Base-by-base conservation (phyloP, 2,888 invertebrate species). In the Pyrrhosoma nymphula region DNA sequence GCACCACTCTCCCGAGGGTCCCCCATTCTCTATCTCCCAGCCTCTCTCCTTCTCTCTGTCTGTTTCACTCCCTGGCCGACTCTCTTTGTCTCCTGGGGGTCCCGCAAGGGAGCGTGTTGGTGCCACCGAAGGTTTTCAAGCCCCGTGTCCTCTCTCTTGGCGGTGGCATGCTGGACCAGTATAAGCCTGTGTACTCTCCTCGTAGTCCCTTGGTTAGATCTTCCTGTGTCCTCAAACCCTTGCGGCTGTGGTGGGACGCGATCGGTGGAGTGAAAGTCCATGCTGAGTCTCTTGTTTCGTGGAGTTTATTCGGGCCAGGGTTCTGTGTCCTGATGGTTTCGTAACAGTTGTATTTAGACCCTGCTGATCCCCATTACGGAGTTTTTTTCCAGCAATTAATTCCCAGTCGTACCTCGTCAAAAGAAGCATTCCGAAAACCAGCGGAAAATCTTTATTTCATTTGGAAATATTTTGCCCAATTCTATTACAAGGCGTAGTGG, bases 41-140 rank as follows among this genome's bases (percentile, higher is more conserved):
- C 69, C 26, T 26, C 69, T 26, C 26, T 69, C 69, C 26, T 10
- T 69, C 23, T 75, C 75, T 82, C 82, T 16, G 26, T 82, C 82
- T 35, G 23, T 82, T 26, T 35, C 82, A n/a, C n/a, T 93, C 93
- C 69, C 69, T 18, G 30, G 39, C 91, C 82, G 35, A 16, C 8
- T 35, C 35, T 35, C 69, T 75, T 93, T 93, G 69, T 69, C 69
- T 75, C 35, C 82, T 39, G 69, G 93, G 91, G 75, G 93, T 93
- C 69, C 93, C 93, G 69, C 93, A 93, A 93, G 93, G 93, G 93
- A 93, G 93, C 93, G 93, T 93, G 93, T 93, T 93, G 93, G 93
- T 93, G 93, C 93, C 93, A 93, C 93, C 93, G 63, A 93, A 69
- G 93, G 93, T 93, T 93, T 93, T 93, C 93, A 93, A 47, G 18